phyloP scores from a whole-genome alignment of 2,113 vertebrate genomes.

The Phyllopteryx taeniolatus region DNA sequence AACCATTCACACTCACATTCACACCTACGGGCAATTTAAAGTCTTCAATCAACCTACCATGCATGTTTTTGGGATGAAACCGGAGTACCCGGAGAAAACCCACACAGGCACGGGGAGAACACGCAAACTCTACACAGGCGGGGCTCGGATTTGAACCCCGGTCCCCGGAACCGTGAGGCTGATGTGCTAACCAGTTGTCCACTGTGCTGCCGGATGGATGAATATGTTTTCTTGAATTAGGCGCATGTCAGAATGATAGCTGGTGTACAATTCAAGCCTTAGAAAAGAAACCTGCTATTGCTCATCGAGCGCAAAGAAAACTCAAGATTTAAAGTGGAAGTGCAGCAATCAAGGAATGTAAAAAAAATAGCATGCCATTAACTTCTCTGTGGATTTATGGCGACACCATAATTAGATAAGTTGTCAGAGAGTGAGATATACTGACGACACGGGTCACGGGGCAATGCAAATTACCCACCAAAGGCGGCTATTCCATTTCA shows the following conservation, averaged over 20 bases:
- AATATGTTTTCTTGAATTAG: conserved; percentile 16
- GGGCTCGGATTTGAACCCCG: too few relatives aligned
- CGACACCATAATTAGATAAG: conserved; percentile 61
- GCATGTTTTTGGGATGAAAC: too few relatives aligned
- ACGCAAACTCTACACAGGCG: too few relatives aligned
- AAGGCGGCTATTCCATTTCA: background rate
- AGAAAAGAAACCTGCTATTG: conserved; percentile 8
- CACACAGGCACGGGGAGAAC: too few relatives aligned
- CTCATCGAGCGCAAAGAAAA: conserved; percentile 14
- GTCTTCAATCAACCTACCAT: too few relatives aligned
- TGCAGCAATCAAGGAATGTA: conserved; percentile 24
- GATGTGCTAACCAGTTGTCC: too few relatives aligned
- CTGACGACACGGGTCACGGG: conserved; percentile 60
- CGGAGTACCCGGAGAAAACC: too few relatives aligned
- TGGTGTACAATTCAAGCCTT: conserved; percentile 16
- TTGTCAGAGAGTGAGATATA: conserved; percentile 61
- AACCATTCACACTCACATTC: too few relatives aligned
- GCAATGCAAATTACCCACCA: conserved; percentile 38
- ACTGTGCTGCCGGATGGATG: background rate
- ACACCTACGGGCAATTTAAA: too few relatives aligned
- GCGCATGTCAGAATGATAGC: conserved; percentile 6
- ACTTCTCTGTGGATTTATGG: conserved; percentile 57
- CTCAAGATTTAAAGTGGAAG: conserved; percentile 31
- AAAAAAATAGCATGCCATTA: conserved; percentile 68
- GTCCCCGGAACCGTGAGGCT: too few relatives aligned